These are phyloP conservation scores for Arctopsyche grandis DNA, from an alignment of 1,140 invertebrate species.

Conservation along the genomic window DNA sequence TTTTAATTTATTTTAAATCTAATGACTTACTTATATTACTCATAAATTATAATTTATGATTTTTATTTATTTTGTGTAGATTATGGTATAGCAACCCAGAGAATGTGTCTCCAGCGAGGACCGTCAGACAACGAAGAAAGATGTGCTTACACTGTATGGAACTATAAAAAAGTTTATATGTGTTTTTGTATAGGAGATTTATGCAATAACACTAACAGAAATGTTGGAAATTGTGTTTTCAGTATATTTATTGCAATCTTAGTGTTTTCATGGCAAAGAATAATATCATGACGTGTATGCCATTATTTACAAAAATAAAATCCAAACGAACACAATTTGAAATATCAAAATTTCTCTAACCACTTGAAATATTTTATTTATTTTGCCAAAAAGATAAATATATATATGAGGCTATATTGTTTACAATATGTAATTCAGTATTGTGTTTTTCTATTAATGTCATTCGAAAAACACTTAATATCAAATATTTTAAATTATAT, in stretches of 20 bases:
- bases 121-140: constrained; percentile 89
- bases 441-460: too few species aligned
- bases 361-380: too few species aligned
- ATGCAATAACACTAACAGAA: constrained; percentile 71
- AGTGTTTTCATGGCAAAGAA: neutral
- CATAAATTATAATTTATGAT: neutral
- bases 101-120: constrained; percentile 85
- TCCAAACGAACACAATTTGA: too few species aligned
- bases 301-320: neutral
- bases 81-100: constrained; percentile 86
- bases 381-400: too few species aligned
- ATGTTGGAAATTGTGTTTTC: neutral
- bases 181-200: constrained; percentile 93
- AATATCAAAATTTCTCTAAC: too few species aligned
- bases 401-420: too few species aligned
- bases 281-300: neutral
- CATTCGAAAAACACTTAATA: too few species aligned
- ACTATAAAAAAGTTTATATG: constrained; percentile 85
- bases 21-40: neutral
- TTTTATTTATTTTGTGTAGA: constrained; percentile 70
- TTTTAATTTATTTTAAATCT: constrained; percentile 8
- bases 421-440: too few species aligned
- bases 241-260: neutral
- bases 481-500: too few species aligned
- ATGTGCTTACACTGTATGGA: constrained; percentile 84